Evolutionary conservation across 2,113 vertebrate species (phyloP), one percentile per base, ranked within the genome.

Genomic region (Callionymus lyra): DNA sequence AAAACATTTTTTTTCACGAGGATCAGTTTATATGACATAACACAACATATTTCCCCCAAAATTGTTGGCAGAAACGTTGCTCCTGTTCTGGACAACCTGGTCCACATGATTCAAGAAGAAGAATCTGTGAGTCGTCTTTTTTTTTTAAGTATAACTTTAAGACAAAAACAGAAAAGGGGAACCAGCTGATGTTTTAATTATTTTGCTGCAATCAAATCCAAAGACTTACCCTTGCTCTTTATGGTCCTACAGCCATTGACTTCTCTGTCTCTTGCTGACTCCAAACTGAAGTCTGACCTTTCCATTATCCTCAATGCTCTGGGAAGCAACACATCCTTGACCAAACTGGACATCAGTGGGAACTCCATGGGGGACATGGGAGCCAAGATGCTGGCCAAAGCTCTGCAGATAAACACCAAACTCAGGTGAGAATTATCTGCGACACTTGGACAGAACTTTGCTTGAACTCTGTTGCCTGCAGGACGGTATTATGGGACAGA

Each of bases 301-400:
- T 91, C 91, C 56, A 87, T 97, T 16, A 82, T 99, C 48, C 91
- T 99, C 72, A 99, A 94, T 31, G 94, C 93, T 15, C 72, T 99
- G 73, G 94, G 94, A 39, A 93, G 93, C 80, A 99, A 98, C 82
- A 84, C 87, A 10, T 91, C 90, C 14, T 85, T 99, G 51, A 97
- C 88, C 48, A 87, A 83, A 42, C 84, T 99, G 76, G 95, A 98
- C 83, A 91, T 99, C 77, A 97, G 94, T 9, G 95, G 95, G 16
- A 99, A 99, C 31, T 80, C 76, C 15, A 98, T 99, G 95, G 95
- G 94, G 1, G 95, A 99, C 74, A 90, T 99, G 89, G 93, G 94
- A 6, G 95, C 93, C 3, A 97, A 96, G 82, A 97, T 99, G 90
- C 62, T 99, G 59, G 90, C 93, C 50, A 99, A 99, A 62, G 95